Evolutionary conservation across 2,797 vertebrate species (phyloP).

Genomic region (Odontamblyopus rebecca): DNA sequence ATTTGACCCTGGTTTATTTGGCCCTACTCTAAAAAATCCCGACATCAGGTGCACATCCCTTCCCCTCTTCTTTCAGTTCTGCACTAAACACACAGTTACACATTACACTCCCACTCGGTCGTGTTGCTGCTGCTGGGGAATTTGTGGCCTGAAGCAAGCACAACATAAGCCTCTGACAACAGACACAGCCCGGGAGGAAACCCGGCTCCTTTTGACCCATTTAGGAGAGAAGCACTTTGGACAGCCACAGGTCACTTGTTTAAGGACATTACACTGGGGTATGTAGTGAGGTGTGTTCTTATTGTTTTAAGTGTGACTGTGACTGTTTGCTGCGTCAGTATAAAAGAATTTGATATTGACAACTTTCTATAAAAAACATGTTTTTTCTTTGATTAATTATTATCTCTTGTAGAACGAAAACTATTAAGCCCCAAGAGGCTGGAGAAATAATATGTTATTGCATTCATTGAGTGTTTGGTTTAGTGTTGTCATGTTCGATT

Average conservation of each 20-base stretch:
- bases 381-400: not conserved
- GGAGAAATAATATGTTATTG: slow-evolving; percentile 14
- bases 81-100: slow-evolving; percentile 13
- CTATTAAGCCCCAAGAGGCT: not conserved
- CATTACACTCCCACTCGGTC: slow-evolving; percentile 45
- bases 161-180: slow-evolving; percentile 61
- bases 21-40: slow-evolving; percentile 36
- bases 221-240: slow-evolving; percentile 30
- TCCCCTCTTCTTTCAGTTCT: slow-evolving; percentile 13
- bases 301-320: slow-evolving; percentile 12
- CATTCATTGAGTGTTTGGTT: slow-evolving; percentile 9
- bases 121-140: slow-evolving; percentile 65
- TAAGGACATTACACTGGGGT: slow-evolving; percentile 36
- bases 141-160: slow-evolving; percentile 74
- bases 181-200: slow-evolving; percentile 40
- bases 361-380: slow-evolving; percentile 14
- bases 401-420: not conserved
- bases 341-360: not conserved
- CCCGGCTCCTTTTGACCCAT: slow-evolving; percentile 27
- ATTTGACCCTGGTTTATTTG: not conserved
- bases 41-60: slow-evolving; percentile 53
- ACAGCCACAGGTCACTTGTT: slow-evolving; percentile 21
- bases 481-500: slow-evolving; percentile 8
- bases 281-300: slow-evolving; percentile 27
- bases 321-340: slow-evolving; percentile 24